Percentiles rank a stretch among this genome's conserved stretches.
phyloP scores from a whole-genome alignment of 53 echinoderm and acorn worm genomes.

The Mesocentrotus franciscanus region DNA sequence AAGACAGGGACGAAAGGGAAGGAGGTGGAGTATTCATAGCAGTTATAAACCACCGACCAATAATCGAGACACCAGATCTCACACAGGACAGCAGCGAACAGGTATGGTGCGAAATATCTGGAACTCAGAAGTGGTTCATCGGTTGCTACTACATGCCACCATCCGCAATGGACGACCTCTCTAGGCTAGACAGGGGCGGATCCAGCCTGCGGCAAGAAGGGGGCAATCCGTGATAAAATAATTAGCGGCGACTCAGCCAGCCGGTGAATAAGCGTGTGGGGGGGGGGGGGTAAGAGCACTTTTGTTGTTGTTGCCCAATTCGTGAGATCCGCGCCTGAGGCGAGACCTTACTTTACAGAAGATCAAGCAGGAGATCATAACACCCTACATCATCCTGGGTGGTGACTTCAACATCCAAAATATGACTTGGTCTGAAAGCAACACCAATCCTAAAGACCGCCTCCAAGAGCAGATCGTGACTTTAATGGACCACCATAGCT shows the following conservation, averaged over 20 bases:
- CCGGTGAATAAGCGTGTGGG: too few relatives aligned
- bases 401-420: conserved; percentile 66
- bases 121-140: neutral
- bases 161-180: neutral
- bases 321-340: too few relatives aligned
- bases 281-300: too few relatives aligned
- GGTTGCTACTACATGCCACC: conserved; percentile 28
- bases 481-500: conserved; percentile 40
- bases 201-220: too few relatives aligned
- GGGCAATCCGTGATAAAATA: too few relatives aligned
- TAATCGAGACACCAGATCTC: conserved; percentile 4
- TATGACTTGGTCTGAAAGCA: conserved; percentile 40
- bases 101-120: conserved; percentile 10
- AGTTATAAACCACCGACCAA: neutral
- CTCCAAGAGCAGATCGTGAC: conserved; percentile 58
- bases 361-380: conserved; percentile 57
- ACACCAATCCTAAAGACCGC: conserved; percentile 20
- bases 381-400: conserved; percentile 58
- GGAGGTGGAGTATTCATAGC: conserved; percentile 22
- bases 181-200: too few relatives aligned
- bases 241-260: too few relatives aligned
- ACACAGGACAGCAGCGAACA: neutral
- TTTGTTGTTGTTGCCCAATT: too few relatives aligned
- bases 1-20: neutral
- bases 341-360: conserved; percentile 44